Percentiles rank a stretch among this genome's conserved stretches.
phyloP scores from a whole-genome alignment of 2,888 invertebrate genomes.

The Dorcus parallelipipedus region DNA sequence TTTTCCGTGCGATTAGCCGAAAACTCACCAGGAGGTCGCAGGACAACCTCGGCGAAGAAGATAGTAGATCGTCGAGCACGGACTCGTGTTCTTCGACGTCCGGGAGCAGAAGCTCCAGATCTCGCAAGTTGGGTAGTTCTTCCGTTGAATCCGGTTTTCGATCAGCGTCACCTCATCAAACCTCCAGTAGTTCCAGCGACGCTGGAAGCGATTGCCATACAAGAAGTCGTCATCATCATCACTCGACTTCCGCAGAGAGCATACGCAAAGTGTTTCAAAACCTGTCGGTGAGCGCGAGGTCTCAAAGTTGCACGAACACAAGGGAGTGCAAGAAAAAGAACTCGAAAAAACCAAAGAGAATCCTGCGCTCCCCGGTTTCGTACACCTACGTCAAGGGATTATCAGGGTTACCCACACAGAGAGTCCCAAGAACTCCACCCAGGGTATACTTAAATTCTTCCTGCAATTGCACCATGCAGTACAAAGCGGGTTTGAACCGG shows the following conservation, averaged over 20 bases:
- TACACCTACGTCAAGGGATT: constrained; percentile 79
- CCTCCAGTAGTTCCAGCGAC: constrained; percentile 60
- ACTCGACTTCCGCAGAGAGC: constrained; percentile 57
- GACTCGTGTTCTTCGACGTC: constrained; percentile 47
- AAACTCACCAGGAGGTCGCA: constrained; percentile 57
- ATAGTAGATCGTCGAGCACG: constrained; percentile 51
- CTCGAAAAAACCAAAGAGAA: constrained; percentile 67
- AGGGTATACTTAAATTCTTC: constrained; percentile 33
- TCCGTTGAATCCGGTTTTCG: constrained; percentile 41
- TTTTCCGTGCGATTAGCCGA: constrained; percentile 64
- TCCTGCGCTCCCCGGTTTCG: constrained; percentile 72
- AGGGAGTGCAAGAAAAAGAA: constrained; percentile 38
- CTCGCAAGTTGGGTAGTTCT: constrained; percentile 30
- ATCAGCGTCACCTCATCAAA: constrained; percentile 46
- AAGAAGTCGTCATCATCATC: constrained; percentile 39
- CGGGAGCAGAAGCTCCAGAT: constrained; percentile 31
- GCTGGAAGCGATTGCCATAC: constrained; percentile 61
- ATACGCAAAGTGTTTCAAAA: constrained; percentile 71
- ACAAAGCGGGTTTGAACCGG: constrained; percentile 41
- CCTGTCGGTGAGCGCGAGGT: constrained; percentile 58
- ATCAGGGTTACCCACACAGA: constrained; percentile 77
- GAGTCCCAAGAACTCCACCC: constrained; percentile 62
- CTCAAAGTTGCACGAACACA: constrained; percentile 60
- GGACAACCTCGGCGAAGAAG: constrained; percentile 50
- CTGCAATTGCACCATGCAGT: constrained; percentile 43